Percentiles rank a stretch among this genome's conserved stretches.
These are phyloP conservation scores for Aphelinus certus DNA, from an alignment of 1,140 invertebrate genomes.

Conservation along the genomic window DNA sequence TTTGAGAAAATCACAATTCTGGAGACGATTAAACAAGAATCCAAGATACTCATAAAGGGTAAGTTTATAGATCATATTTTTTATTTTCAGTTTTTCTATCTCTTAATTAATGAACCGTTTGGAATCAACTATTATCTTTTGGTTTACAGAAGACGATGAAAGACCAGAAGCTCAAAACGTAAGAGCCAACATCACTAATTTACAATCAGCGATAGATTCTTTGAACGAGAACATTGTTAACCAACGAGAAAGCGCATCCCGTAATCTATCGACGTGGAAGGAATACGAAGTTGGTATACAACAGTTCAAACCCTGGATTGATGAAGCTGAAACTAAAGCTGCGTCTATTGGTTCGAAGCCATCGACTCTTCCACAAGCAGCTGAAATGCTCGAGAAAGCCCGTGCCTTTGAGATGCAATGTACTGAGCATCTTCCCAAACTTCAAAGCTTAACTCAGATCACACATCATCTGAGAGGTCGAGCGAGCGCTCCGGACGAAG, in stretches of 20 bases:
- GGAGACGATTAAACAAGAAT: slow-evolving; percentile 80
- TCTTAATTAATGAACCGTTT: background rate
- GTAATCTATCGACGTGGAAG: slow-evolving; percentile 85
- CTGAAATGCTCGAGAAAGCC: slow-evolving; percentile 76
- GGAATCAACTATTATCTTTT: slow-evolving; percentile 16
- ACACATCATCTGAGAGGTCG: slow-evolving; percentile 78
- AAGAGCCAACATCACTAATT: slow-evolving; percentile 73
- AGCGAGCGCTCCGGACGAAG: slow-evolving; percentile 80
- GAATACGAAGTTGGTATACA: slow-evolving; percentile 82
- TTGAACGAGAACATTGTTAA: slow-evolving; percentile 77
- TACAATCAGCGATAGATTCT: slow-evolving; percentile 74
- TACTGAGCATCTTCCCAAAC: slow-evolving; percentile 76
- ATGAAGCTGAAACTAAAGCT: slow-evolving; percentile 83
- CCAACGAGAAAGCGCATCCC: slow-evolving; percentile 76
- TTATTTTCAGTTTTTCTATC: slow-evolving; percentile 25
- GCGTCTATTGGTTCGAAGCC: slow-evolving; percentile 76
- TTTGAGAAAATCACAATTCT: slow-evolving; percentile 78
- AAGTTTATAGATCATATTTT: slow-evolving; percentile 40
- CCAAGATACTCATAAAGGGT: slow-evolving; percentile 73
- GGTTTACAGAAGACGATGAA: slow-evolving; percentile 67
- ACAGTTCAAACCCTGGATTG: slow-evolving; percentile 88
- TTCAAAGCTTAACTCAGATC: slow-evolving; percentile 77
- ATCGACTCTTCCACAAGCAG: slow-evolving; percentile 80
- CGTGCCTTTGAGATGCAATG: slow-evolving; percentile 79
- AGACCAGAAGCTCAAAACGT: slow-evolving; percentile 75